phyloP scores from a whole-genome alignment of 2,797 vertebrate species.

The Liasis olivaceus region DNA sequence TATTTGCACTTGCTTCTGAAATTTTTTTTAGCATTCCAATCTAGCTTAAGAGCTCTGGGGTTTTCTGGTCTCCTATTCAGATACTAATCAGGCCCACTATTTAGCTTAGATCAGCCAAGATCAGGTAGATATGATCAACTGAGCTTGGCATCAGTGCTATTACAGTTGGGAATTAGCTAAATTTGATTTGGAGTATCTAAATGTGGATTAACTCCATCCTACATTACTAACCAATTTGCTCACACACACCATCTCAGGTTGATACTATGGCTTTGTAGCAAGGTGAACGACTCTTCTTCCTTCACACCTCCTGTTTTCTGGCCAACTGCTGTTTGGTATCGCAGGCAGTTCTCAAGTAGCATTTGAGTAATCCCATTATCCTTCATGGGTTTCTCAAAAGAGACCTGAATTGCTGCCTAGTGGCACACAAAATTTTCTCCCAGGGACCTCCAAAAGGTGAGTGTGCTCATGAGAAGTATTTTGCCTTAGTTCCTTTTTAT shows the following conservation, averaged over 20 bases:
- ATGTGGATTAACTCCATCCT: background rate
- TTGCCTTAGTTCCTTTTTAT: constrained; percentile 14
- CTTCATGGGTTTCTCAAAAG: background rate
- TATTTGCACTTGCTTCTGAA: background rate
- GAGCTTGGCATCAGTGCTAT: background rate
- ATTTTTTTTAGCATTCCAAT: background rate
- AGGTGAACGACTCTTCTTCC: background rate
- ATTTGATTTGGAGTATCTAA: background rate
- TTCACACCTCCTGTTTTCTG: background rate
- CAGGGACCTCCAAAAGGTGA: background rate
- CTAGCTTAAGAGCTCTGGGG: background rate
- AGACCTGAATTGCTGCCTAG: background rate
- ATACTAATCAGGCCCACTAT: background rate
- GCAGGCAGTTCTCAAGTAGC: background rate
- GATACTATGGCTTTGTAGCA: background rate
- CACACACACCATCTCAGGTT: background rate
- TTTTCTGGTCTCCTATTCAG: background rate
- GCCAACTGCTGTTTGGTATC: background rate
- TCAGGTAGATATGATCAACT: background rate
- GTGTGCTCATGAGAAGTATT: background rate
- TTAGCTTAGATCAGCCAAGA: background rate
- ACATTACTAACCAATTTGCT: background rate
- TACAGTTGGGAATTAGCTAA: background rate
- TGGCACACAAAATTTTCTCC: background rate
- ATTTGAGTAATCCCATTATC: background rate